Evolutionary conservation across 2,797 vertebrate species (phyloP).

Genomic region (Hemitrygon akajei): DNA sequence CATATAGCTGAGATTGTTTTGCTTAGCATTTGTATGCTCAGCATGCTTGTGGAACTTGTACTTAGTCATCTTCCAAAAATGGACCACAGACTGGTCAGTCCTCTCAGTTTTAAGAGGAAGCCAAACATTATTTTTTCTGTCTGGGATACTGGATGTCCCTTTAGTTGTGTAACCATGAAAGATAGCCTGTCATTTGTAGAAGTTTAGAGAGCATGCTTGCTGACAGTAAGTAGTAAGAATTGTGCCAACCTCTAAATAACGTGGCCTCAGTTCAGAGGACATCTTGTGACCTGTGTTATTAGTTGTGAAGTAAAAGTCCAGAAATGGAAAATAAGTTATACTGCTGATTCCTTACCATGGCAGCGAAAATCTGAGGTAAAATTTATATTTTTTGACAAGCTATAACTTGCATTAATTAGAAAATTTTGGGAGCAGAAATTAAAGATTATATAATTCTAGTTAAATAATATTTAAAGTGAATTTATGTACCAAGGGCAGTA

Average conservation of each 20-base stretch:
- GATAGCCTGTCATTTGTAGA: neutral
- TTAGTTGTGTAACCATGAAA: neutral
- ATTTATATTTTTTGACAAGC: neutral
- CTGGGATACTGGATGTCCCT: neutral
- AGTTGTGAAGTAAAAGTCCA: neutral
- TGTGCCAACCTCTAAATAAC: neutral
- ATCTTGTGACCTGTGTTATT: neutral
- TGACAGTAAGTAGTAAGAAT: neutral
- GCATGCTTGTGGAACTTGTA: neutral
- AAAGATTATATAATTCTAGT: neutral
- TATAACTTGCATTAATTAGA: neutral
- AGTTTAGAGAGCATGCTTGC: neutral
- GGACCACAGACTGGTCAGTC: neutral
- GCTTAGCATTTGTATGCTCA: neutral
- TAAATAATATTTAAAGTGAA: neutral
- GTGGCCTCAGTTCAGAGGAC: neutral
- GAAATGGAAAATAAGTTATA: neutral
- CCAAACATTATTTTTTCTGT: neutral
- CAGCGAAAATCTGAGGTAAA: neutral
- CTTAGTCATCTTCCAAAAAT: neutral
- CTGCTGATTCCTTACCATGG: neutral
- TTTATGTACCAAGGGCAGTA: neutral
- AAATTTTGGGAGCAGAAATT: too few relatives aligned
- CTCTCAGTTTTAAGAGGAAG: neutral
- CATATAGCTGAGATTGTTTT: neutral